These are phyloP conservation scores for Physella acuta DNA, from an alignment of 1,140 invertebrate species.

Conservation along the genomic window DNA sequence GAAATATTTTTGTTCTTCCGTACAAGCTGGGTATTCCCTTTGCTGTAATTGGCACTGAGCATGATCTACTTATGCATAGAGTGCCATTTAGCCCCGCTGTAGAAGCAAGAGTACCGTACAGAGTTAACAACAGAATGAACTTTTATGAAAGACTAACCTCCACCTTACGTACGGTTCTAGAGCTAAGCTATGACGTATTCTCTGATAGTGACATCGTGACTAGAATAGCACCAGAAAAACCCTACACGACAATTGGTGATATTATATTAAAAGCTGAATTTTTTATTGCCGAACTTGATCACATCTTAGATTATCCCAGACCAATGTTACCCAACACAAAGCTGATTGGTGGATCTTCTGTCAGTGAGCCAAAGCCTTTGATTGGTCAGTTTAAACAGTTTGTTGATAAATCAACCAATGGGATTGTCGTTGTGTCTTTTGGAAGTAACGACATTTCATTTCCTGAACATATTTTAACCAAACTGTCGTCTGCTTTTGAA, in stretches of 20 bases:
- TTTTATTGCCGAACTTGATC: conserved; percentile 33
- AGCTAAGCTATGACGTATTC: background rate
- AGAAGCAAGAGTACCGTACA: background rate
- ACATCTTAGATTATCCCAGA: conserved; percentile 34
- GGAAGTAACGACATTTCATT: conserved; percentile 26
- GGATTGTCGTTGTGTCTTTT: conserved; percentile 34
- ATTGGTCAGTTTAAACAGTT: conserved; percentile 22
- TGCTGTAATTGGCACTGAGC: conserved; percentile 19
- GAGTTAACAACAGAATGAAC: conserved; percentile 18
- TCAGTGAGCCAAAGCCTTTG: conserved; percentile 21
- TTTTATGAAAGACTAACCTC: conserved; percentile 14
- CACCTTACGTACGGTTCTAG: no score
- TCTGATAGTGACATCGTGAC: background rate
- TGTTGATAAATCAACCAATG: conserved; percentile 17
- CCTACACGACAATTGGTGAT: conserved; percentile 7
- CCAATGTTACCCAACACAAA: conserved; percentile 34
- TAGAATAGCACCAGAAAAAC: conserved; percentile 22
- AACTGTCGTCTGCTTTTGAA: conserved; percentile 22
- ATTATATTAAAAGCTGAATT: conserved; percentile 18
- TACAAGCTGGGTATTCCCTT: conserved; percentile 29
- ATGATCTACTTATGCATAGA: background rate
- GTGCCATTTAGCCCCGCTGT: conserved; percentile 14
- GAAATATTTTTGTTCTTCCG: conserved; percentile 19
- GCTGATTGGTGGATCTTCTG: conserved; percentile 34
- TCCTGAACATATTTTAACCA: conserved; percentile 14